A percentile compares a stretch with the other conserved stretches of the same genome.
phyloP scores from a whole-genome alignment of 2,888 invertebrate genomes.

The Aleiodes testaceus region DNA sequence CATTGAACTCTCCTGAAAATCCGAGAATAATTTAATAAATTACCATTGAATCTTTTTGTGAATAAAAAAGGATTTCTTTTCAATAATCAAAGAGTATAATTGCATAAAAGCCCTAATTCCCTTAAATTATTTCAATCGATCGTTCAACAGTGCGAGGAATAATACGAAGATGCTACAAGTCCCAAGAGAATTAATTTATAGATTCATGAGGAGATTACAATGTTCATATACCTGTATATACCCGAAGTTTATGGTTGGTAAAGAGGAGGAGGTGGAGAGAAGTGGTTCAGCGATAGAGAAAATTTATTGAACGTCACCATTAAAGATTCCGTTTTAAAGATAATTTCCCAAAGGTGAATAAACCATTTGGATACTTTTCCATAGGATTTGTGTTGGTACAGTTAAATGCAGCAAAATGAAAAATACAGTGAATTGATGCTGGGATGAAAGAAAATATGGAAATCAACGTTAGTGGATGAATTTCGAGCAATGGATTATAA shows the following conservation, averaged over 20 bases:
- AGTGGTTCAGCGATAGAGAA: constrained; percentile 43
- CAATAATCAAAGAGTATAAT: not conserved
- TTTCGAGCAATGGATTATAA: too few species aligned
- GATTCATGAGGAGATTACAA: constrained; percentile 9
- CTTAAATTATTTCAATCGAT: constrained; percentile 10
- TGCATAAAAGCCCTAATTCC: not conserved
- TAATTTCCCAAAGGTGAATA: constrained; percentile 56
- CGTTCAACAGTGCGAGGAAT: not conserved
- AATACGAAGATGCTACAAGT: constrained; percentile 28
- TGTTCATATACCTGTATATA: not conserved
- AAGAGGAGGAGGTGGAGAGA: constrained; percentile 33
- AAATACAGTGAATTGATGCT: not conserved
- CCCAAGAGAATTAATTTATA: constrained; percentile 10
- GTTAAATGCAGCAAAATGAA: constrained; percentile 1
- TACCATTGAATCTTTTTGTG: too few species aligned
- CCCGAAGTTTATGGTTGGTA: not conserved
- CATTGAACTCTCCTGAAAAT: too few species aligned
- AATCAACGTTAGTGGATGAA: not conserved
- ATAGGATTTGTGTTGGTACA: not conserved
- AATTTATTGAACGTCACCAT: constrained; percentile 59
- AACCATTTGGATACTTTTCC: constrained; percentile 36
- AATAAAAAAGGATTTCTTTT: too few species aligned
- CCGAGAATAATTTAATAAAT: too few species aligned
- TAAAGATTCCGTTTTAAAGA: constrained; percentile 57
- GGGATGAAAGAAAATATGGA: not conserved